phyloP scores from a whole-genome alignment of 1,140 invertebrate genomes.

The Bilobella aurantiaca region DNA sequence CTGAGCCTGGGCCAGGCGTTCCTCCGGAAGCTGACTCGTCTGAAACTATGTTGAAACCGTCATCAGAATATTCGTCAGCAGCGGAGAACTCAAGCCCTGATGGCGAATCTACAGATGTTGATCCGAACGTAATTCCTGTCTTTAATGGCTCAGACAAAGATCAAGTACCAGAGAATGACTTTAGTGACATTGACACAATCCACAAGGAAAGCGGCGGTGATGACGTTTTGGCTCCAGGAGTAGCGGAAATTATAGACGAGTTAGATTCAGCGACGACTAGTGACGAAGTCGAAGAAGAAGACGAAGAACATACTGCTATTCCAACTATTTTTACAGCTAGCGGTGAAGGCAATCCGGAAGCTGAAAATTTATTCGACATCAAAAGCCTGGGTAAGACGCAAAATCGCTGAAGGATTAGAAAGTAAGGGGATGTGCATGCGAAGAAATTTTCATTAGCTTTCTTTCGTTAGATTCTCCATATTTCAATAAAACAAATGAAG shows the following conservation, averaged over 20 bases:
- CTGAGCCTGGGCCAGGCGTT: no score
- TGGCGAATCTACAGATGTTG: not conserved
- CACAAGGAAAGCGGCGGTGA: not conserved
- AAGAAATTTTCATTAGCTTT: no score
- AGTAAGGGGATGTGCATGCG: no score
- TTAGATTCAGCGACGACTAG: slow-evolving; percentile 8
- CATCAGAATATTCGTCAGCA: slow-evolving; percentile 8
- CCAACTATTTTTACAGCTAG: slow-evolving; percentile 25
- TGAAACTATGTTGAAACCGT: not conserved
- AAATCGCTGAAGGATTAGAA: no score
- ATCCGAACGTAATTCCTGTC: no score
- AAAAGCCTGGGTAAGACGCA: slow-evolving; percentile 12
- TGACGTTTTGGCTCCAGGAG: not conserved
- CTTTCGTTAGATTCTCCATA: slow-evolving; percentile 23
- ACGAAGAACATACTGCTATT: slow-evolving; percentile 9
- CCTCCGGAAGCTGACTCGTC: no score
- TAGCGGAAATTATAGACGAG: slow-evolving; percentile 7
- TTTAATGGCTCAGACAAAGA: no score
- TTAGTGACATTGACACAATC: no score
- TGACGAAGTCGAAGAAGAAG: slow-evolving; percentile 4
- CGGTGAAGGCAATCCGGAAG: slow-evolving; percentile 20
- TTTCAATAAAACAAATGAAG: slow-evolving; percentile 34
- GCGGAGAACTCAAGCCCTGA: not conserved
- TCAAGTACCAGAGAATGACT: no score
- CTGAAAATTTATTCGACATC: slow-evolving; percentile 3